These are phyloP conservation scores for Physella acuta DNA, from an alignment of 1,140 invertebrate genomes.

Conservation along the genomic window DNA sequence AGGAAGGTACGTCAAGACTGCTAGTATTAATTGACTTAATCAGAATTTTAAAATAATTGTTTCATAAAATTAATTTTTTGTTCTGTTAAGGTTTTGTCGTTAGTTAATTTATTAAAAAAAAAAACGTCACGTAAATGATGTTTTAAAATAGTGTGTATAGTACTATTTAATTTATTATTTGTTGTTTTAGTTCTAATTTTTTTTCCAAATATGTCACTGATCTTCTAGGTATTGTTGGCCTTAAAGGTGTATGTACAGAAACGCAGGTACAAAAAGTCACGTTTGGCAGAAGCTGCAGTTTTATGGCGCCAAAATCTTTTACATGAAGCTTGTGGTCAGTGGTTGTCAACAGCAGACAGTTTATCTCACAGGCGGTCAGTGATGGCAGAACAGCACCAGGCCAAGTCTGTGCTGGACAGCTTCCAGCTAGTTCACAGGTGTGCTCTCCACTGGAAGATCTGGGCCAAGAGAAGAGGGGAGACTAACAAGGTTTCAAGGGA, in stretches of 20 bases:
- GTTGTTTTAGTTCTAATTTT: conserved; percentile 5
- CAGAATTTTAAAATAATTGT: neutral
- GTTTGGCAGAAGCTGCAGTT: conserved; percentile 33
- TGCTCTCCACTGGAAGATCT: conserved; percentile 44
- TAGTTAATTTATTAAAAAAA: neutral
- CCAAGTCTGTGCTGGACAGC: conserved; percentile 34
- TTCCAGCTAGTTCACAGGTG: conserved; percentile 37
- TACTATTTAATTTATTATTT: neutral
- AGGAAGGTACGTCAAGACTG: too few species aligned
- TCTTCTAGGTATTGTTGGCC: conserved; percentile 31
- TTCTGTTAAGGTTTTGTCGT: neutral
- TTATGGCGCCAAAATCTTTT: conserved; percentile 31
- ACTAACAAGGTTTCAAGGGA: neutral
- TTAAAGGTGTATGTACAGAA: conserved; percentile 36
- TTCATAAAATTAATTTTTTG: neutral
- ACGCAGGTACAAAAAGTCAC: conserved; percentile 36
- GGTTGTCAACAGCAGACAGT: conserved; percentile 41
- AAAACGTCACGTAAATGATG: neutral
- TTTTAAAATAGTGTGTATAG: neutral
- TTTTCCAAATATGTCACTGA: neutral
- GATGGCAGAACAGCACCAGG: conserved; percentile 41
- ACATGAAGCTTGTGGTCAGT: conserved; percentile 37
- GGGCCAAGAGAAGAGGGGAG: conserved; percentile 9
- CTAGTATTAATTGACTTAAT: too few species aligned
- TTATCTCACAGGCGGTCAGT: conserved; percentile 36